Conservation (phyloP, 2,113 vertebrate species). For the Grammomys surdaster region DNA sequence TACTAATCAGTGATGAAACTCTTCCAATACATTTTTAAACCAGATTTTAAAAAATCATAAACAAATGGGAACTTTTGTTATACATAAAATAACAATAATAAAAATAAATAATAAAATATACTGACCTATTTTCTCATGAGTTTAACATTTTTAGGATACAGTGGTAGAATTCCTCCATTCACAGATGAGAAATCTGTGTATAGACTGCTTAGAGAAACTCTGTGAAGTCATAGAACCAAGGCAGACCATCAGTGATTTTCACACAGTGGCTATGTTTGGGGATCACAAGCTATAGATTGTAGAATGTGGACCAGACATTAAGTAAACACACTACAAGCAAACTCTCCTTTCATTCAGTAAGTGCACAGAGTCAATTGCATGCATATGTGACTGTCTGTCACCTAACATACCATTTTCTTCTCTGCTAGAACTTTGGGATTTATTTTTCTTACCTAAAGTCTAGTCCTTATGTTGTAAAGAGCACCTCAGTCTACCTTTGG, state of each 20-base stretch:
- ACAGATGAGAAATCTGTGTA: neutral
- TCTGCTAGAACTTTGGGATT: neutral
- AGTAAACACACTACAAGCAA: neutral
- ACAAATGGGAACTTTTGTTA: neutral
- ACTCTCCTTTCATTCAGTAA: neutral
- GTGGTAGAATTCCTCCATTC: neutral
- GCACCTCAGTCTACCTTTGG: neutral
- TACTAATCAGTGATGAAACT: neutral
- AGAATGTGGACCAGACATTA: neutral
- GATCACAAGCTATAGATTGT: neutral
- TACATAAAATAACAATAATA: neutral
- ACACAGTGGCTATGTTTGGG: neutral
- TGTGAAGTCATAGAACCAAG: neutral
- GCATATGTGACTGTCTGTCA: neutral
- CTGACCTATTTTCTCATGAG: neutral
- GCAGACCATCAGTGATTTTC: neutral
- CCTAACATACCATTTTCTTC: slow-evolving; percentile 7
- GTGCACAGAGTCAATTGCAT: neutral
- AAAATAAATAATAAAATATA: neutral
- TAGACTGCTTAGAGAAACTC: neutral
- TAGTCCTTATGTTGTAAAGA: neutral
- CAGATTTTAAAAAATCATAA: neutral
- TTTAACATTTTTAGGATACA: neutral
- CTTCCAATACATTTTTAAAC: slow-evolving; percentile 39
- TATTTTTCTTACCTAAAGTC: neutral